These are phyloP conservation scores for Micrasema minimum DNA, from an alignment of 1,140 invertebrate species.

Conservation along the genomic window DNA sequence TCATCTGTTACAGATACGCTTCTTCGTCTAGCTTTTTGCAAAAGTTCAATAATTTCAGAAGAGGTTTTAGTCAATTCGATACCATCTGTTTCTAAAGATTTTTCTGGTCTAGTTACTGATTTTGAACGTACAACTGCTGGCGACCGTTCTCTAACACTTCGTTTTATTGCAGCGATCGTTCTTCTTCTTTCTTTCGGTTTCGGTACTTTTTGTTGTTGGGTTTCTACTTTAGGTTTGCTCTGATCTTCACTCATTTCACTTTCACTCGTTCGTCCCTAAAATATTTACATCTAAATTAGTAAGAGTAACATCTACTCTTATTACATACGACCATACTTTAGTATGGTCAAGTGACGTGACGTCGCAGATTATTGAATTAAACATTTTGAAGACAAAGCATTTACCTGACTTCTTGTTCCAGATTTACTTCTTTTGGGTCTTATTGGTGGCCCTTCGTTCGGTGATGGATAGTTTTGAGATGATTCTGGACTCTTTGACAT, in stretches of 20 bases:
- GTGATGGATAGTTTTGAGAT: slow-evolving; percentile 57
- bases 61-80: slow-evolving; percentile 64
- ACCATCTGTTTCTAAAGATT: slow-evolving; percentile 59
- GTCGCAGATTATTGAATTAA: slow-evolving; percentile 39
- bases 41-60: slow-evolving; percentile 63
- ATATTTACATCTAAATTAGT: slow-evolving; percentile 41
- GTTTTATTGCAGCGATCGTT: slow-evolving; percentile 51
- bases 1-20: slow-evolving; percentile 65
- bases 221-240: slow-evolving; percentile 53
- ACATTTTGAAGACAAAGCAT: slow-evolving; percentile 48
- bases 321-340: background rate
- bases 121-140: slow-evolving; percentile 63
- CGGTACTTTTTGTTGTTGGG: slow-evolving; percentile 54
- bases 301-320: slow-evolving; percentile 9
- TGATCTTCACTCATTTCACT: slow-evolving; percentile 67
- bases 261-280: slow-evolving; percentile 68
- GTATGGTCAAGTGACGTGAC: background rate
- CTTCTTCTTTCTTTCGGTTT: slow-evolving; percentile 58
- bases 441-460: slow-evolving; percentile 60
- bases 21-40: slow-evolving; percentile 65
- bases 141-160: slow-evolving; percentile 55
- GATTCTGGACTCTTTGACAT: slow-evolving; percentile 51
- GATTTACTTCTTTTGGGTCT: slow-evolving; percentile 67
- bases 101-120: slow-evolving; percentile 59
- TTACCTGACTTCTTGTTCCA: slow-evolving; percentile 64